Evolutionary conservation across 53 echinoderm and acorn worm genomes (phyloP), one percentile per base, ranked within the genome.

Genomic region (Apostichopus leukothele): DNA sequence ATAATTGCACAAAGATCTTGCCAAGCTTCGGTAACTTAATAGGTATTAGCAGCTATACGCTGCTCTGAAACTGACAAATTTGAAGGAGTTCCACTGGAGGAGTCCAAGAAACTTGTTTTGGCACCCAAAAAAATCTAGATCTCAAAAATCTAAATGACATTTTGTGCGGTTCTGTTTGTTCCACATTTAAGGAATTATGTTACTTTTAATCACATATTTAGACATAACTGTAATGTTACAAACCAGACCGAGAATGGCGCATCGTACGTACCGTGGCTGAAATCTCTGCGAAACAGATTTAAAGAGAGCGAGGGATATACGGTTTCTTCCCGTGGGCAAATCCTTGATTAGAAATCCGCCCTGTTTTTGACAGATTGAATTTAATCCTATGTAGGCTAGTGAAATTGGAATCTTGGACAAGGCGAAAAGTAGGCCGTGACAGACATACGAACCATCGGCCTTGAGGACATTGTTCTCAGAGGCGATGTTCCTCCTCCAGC

Each of bases 361-460:
- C 81, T 53, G 52, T 54, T 81, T 55, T 54, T 81, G 81, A 81
- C 55, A 57, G 53, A 81, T 54, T 81, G 54, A 54, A 54, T 81
- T 81, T 59, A 57, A 54, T 19, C 16, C 59, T 54, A 81, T 81
- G 59, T 81, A 81, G 81, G 81, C 81, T 59, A 81, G 20, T 7
- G 55, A 79, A 81, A 81, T 81, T 81, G 81, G 81, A 81, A 81
- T 55, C 81, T 54, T 54, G 81, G 81, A 81, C 81, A 54, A n/a
- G 21, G 81, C 18, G 19, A 81, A 39, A 81, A 54, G 81, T 81
- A 81, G 81, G 81, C 55, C 55, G 81, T 59, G 81, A 81, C 81
- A 81, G 60, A 59, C 18, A 22, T 81, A 3, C 19, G 22, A 81
- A 6, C 71, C 71, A 71, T 14, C 20, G 71, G 71, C 71, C 71